Evolutionary conservation across 2,888 invertebrate genomes (phyloP).

Genomic region (Drosophila meridionalis): DNA sequence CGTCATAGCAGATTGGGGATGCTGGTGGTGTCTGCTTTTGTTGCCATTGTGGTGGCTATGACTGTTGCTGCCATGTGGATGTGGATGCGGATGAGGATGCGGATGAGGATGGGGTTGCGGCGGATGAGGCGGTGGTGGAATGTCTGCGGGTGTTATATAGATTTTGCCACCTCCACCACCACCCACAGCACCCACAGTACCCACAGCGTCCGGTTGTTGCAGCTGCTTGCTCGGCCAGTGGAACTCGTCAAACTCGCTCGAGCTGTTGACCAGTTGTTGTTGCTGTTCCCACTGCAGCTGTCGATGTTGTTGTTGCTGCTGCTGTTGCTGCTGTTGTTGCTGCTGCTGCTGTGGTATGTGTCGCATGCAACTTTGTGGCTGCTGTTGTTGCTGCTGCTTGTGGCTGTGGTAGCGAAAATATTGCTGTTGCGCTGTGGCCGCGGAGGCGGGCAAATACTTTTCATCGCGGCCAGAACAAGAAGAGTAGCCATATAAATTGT

Average conservation of each 20-base stretch:
- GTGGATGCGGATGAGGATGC: conserved; percentile 58
- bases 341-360: conserved; percentile 31
- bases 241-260: conserved; percentile 74
- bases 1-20: conserved; percentile 50
- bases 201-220: conserved; percentile 31
- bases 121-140: conserved; percentile 81
- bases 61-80: conserved; percentile 51
- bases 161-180: conserved; percentile 65
- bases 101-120: conserved; percentile 60
- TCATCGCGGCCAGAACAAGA: conserved; percentile 33
- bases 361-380: conserved; percentile 26
- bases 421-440: conserved; percentile 75
- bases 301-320: conserved; percentile 44
- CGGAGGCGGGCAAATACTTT: conserved; percentile 77
- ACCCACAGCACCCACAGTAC: conserved; percentile 18
- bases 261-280: conserved; percentile 67
- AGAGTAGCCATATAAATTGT: conserved; percentile 64
- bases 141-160: conserved; percentile 82
- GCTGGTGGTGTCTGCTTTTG: conserved; percentile 57
- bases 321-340: conserved; percentile 43
- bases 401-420: conserved; percentile 76
- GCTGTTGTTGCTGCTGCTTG: conserved; percentile 55
- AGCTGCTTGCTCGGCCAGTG: conserved; percentile 72
- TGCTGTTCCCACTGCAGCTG: conserved; percentile 48
- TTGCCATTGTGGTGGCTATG: conserved; percentile 64